These are phyloP conservation scores for Drosophila ohnishii DNA, from an alignment of 1,140 invertebrate species.

Conservation along the genomic window DNA sequence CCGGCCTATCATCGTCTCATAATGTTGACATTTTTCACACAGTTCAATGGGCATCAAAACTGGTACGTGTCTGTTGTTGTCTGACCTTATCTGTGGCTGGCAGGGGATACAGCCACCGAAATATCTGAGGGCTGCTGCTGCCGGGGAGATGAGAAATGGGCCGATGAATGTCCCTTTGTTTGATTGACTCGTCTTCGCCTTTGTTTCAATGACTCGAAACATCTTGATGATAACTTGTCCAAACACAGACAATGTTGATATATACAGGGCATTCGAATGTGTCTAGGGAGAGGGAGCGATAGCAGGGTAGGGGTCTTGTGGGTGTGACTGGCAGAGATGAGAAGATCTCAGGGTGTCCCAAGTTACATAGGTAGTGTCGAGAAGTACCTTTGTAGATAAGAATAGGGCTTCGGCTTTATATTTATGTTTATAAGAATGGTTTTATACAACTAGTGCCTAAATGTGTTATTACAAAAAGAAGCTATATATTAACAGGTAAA, in stretches of 20 bases:
- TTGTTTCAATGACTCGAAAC: conserved; percentile 78
- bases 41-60: conserved; percentile 70
- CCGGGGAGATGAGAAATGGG: conserved; percentile 41
- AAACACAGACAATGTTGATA: conserved; percentile 44
- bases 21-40: conserved; percentile 74
- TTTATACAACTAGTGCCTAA: not conserved
- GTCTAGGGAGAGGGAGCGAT: not conserved
- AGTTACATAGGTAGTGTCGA: not conserved
- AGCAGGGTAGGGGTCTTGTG: not conserved
- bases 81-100: conserved; percentile 45
- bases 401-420: not conserved
- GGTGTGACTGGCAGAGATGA: conserved; percentile 6
- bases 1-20: conserved; percentile 58
- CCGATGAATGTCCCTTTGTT: conserved; percentile 63
- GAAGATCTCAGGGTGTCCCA: not conserved
- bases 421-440: not conserved
- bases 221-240: conserved; percentile 78
- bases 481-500: not conserved
- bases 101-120: conserved; percentile 11
- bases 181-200: conserved; percentile 73
- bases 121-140: conserved; percentile 22
- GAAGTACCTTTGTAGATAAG: not conserved
- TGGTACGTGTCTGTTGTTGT: conserved; percentile 55
- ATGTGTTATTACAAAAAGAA: too few species aligned
- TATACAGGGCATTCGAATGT: conserved; percentile 7